Conservation (phyloP, 2,888 invertebrate species). For the Nomada goodeniana region DNA sequence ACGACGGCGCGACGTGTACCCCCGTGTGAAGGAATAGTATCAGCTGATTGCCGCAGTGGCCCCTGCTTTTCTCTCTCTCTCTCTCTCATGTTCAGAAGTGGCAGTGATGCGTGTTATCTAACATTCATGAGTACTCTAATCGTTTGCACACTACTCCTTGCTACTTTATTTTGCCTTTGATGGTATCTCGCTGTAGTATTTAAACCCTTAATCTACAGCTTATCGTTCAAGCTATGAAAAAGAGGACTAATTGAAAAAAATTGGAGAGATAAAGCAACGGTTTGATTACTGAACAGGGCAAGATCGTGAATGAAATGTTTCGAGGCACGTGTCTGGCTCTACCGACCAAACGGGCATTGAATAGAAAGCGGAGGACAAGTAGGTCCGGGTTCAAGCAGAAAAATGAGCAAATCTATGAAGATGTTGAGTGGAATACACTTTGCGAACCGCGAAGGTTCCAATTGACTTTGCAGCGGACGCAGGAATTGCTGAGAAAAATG, state of each 20-base stretch:
- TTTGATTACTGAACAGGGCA: background rate
- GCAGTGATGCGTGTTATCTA: conserved; percentile 11
- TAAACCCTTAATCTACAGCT: background rate
- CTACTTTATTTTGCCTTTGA: too few species aligned
- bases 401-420: background rate
- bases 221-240: background rate
- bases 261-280: background rate
- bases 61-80: background rate
- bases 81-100: background rate
- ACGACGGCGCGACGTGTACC: background rate
- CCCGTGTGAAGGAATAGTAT: conserved; percentile 21
- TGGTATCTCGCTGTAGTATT: background rate
- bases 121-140: background rate
- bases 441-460: background rate
- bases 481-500: background rate
- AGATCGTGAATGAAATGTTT: background rate
- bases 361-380: background rate
- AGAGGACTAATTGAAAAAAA: background rate
- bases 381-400: background rate
- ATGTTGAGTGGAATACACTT: background rate
- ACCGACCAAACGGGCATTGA: background rate
- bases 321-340: background rate
- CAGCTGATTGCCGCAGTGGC: conserved; percentile 48
- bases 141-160: background rate
- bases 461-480: background rate